Evolutionary conservation across 2,888 invertebrate species (phyloP).

Genomic region (Hypolimnas misippus): DNA sequence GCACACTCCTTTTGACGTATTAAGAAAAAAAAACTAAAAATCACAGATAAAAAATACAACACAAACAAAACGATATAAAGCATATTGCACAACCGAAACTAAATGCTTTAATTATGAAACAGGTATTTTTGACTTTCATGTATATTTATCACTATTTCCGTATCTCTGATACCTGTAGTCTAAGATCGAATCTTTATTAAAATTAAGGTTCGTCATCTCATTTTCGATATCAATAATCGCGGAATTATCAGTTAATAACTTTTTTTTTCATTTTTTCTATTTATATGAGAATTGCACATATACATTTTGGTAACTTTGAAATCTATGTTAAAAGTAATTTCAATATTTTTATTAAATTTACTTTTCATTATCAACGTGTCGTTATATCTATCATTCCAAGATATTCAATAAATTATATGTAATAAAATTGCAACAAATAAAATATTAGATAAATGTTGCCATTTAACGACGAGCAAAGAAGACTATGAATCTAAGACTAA

Average conservation of each 20-base stretch:
- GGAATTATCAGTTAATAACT: conserved; percentile 16
- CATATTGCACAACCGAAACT: conserved; percentile 74
- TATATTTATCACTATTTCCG: conserved; percentile 67
- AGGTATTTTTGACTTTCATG: conserved; percentile 80
- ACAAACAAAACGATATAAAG: conserved; percentile 43
- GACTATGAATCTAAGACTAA: no score
- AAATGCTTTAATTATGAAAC: conserved; percentile 81
- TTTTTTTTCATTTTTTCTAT: no score
- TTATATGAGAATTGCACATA: no score
- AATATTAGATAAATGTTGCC: no score
- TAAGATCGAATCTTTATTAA: conserved; percentile 54
- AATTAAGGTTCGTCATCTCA: conserved; percentile 20
- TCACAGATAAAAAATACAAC: conserved; percentile 34
- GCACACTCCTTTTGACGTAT: not conserved
- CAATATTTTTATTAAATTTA: not conserved
- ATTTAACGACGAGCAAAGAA: no score
- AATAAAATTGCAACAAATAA: no score
- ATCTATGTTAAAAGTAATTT: not conserved
- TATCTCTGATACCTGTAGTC: conserved; percentile 56
- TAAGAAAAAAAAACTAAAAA: conserved; percentile 32
- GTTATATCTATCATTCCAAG: no score
- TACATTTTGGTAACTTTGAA: conserved; percentile 22
- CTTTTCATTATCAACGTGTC: no score
- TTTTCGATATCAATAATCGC: conserved; percentile 11
- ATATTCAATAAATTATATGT: no score